These are phyloP conservation scores for Itoplectis maculator DNA, from an alignment of 2,888 invertebrate species.

Conservation along the genomic window DNA sequence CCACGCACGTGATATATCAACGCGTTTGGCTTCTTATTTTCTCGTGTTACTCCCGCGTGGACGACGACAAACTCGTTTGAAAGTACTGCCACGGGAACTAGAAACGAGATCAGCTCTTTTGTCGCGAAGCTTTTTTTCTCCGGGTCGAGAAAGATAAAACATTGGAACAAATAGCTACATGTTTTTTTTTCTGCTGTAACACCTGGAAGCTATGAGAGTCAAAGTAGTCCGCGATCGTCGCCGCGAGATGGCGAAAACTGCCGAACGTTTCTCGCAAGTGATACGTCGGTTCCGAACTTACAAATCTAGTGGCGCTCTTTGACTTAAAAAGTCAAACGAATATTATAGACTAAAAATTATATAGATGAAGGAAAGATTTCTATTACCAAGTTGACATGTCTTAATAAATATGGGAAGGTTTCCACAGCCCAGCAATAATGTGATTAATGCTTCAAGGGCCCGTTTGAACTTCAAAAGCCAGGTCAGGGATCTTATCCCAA, in stretches of 20 bases:
- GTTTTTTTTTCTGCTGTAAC: not conserved
- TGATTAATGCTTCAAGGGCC: not conserved
- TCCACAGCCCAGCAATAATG: not conserved
- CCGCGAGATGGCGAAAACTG: not conserved
- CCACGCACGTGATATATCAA: conserved; percentile 64
- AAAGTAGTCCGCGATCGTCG: not conserved
- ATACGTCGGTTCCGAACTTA: not conserved
- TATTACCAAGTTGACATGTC: not conserved
- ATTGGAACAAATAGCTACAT: not conserved
- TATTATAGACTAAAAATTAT: too few species aligned
- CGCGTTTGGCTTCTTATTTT: conserved; percentile 23
- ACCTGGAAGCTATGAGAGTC: not conserved
- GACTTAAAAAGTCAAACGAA: too few species aligned
- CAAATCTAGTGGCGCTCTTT: too few species aligned
- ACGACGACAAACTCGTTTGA: conserved; percentile 29
- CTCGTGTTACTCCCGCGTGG: conserved; percentile 27
- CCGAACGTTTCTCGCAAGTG: not conserved
- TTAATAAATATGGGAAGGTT: not conserved
- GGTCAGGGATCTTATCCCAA: not conserved
- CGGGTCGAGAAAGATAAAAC: not conserved
- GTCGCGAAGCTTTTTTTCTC: not conserved
- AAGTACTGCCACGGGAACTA: not conserved
- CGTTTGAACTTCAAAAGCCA: conserved; percentile 2
- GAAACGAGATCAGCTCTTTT: not conserved
- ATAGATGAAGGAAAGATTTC: too few species aligned